These are phyloP conservation scores for Xenopus petersii DNA, from an alignment of 2,797 vertebrate species.

Conservation along the genomic window DNA sequence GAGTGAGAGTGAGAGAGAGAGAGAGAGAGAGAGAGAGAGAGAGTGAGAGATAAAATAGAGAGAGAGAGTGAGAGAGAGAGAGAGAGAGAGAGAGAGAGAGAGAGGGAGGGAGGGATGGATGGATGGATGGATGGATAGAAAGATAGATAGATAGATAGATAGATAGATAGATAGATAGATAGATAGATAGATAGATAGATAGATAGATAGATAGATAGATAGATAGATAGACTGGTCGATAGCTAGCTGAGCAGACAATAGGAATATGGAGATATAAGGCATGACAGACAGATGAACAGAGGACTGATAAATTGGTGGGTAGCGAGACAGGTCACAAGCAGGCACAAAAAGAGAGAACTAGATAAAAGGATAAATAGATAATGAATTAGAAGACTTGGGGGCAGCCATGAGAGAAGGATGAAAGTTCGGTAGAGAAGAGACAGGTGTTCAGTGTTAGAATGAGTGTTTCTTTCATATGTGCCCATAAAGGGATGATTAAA, in stretches of 20 bases:
- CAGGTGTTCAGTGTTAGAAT: neutral
- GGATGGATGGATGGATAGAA: neutral
- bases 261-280: too few relatives aligned
- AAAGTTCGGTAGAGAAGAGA: neutral
- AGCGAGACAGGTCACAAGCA: neutral
- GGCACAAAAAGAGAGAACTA: neutral
- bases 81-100: too few relatives aligned
- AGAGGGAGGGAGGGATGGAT: neutral
- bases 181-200: neutral
- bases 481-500: neutral
- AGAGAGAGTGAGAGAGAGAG: too few relatives aligned
- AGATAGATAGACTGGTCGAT: neutral
- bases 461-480: neutral
- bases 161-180: slow-evolving; percentile 1
- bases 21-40: too few relatives aligned
- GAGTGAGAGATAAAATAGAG: too few relatives aligned
- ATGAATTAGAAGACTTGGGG: neutral
- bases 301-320: neutral
- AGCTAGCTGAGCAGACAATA: neutral
- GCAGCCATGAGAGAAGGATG: neutral
- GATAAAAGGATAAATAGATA: neutral
- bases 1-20: too few relatives aligned
- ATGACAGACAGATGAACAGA: neutral
- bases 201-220: neutral
- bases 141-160: neutral